A percentile compares a stretch with the other conserved stretches of the same genome.
These are phyloP conservation scores for Agrotis puta DNA, from an alignment of 2,888 invertebrate species.

Conservation along the genomic window DNA sequence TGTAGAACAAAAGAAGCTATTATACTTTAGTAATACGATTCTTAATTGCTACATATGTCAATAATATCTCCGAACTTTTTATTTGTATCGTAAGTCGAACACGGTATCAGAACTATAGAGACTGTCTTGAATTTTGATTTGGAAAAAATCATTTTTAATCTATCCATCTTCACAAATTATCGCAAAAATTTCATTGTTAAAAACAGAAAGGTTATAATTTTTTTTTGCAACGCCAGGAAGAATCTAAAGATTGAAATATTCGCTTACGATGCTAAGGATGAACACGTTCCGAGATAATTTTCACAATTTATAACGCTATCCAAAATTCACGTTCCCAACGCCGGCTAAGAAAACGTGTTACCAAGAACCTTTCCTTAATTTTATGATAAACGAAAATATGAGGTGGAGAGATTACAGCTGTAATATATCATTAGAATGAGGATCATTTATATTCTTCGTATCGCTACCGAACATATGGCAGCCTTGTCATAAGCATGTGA, in stretches of 20 bases:
- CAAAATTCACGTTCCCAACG: background rate
- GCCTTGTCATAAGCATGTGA: conserved; percentile 20
- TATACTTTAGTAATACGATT: background rate
- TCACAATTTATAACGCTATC: conserved; percentile 4
- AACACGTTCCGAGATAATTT: background rate
- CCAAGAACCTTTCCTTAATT: conserved; percentile 35
- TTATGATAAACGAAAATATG: conserved; percentile 41
- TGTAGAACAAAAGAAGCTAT: conserved; percentile 16
- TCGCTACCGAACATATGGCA: conserved; percentile 27
- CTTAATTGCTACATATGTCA: conserved; percentile 22
- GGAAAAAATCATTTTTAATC: no score
- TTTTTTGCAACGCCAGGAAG: background rate
- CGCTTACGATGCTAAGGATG: background rate
- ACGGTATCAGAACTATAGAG: conserved; percentile 8
- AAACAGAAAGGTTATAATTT: background rate
- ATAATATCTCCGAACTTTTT: conserved; percentile 5
- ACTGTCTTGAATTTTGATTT: conserved; percentile 1
- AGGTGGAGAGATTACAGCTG: conserved; percentile 33
- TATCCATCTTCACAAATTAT: no score
- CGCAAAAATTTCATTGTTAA: background rate
- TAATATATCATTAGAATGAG: conserved; percentile 48
- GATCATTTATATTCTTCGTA: conserved; percentile 44
- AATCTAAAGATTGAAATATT: background rate
- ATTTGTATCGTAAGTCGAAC: conserved; percentile 27
- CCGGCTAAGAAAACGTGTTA: conserved; percentile 8